Conservation (phyloP, 2,797 vertebrate species). For the Sebastes matsubarae region DNA sequence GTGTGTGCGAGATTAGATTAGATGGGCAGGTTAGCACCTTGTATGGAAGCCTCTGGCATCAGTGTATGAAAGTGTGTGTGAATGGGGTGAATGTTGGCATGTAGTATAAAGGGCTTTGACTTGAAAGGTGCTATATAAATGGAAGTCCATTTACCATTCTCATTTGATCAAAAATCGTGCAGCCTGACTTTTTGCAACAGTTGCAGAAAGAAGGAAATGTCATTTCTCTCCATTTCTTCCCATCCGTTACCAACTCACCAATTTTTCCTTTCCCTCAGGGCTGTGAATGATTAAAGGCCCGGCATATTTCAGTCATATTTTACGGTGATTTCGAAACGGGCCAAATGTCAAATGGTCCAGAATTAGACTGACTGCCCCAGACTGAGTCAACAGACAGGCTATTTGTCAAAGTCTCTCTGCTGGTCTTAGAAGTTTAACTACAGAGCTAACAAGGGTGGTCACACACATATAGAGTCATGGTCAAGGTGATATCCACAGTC, state of each 20-base stretch:
- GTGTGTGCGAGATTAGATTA: too few species aligned
- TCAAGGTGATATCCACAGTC: neutral
- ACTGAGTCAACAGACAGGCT: slow-evolving; percentile 32
- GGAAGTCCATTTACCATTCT: neutral
- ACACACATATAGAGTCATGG: slow-evolving; percentile 1
- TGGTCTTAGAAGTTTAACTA: slow-evolving; percentile 25
- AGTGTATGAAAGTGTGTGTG: neutral
- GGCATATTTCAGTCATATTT: slow-evolving; percentile 33
- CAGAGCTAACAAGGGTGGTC: slow-evolving; percentile 11
- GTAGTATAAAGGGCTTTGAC: neutral
- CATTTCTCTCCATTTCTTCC: neutral
- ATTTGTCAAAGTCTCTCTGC: slow-evolving; percentile 46
- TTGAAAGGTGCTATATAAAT: neutral
- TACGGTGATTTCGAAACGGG: slow-evolving; percentile 33
- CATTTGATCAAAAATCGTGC: neutral
- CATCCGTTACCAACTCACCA: neutral
- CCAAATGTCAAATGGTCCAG: slow-evolving; percentile 46
- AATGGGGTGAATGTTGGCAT: neutral
- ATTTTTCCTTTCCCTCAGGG: neutral
- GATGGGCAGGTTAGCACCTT: neutral
- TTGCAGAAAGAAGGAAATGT: neutral
- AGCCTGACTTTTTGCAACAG: neutral
- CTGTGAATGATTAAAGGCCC: slow-evolving; percentile 29
- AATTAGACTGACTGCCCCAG: slow-evolving; percentile 13
- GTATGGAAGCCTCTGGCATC: neutral